Base-by-base conservation (phyloP, 2,113 vertebrate genomes). In the Pomatostomus ruficeps region DNA sequence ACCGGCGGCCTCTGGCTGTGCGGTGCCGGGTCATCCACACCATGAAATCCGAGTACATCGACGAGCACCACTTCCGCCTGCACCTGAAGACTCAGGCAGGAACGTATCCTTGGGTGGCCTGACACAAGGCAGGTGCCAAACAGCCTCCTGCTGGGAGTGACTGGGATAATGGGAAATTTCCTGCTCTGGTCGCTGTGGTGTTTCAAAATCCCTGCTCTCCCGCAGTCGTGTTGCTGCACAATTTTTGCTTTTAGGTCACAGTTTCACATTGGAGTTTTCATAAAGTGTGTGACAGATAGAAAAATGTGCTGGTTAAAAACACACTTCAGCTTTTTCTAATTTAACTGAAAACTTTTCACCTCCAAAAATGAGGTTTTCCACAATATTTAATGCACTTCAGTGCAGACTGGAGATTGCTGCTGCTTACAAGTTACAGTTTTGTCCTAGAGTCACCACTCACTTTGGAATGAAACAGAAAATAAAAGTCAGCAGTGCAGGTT, bases 31-130 rank as follows among this genome's bases (percentile, higher is more conserved):
- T 98, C 77, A 98, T 99, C 91, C 99, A 99, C 97, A 98, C 96
- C 87, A 99, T 99, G 99, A 98, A 88, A 45, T 33, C 98, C 0
- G 89, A 97, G 85, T 99, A 98, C 80, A 72, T 98, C 55, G 99
- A 99, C 14, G 76, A 97, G 14, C 99, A 99, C 71, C 99, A 99
- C 93, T 99, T 99, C 92, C 98, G 98, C 45, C 98, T 99, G 63
- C 93, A 65, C 31, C 98, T 99, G 81, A 99, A 98, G 96, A 99
- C 99, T 1, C 99, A 99, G 90, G 99, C 99, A 3, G 99, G 99
- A 25, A 99, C 99, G 99, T 99, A 99, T 99, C 99, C 98, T 98
- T 62, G 38, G 35, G 4, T 36, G 51, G n/a, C 3, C 2, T 51
- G 33, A 3, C 42, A 11, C 40, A 2, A 36, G 3, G 8, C 45